Evolutionary conservation across 2,797 vertebrate species (phyloP), one percentile per base, ranked within the genome.

Genomic region (Sylvilagus floridanus): DNA sequence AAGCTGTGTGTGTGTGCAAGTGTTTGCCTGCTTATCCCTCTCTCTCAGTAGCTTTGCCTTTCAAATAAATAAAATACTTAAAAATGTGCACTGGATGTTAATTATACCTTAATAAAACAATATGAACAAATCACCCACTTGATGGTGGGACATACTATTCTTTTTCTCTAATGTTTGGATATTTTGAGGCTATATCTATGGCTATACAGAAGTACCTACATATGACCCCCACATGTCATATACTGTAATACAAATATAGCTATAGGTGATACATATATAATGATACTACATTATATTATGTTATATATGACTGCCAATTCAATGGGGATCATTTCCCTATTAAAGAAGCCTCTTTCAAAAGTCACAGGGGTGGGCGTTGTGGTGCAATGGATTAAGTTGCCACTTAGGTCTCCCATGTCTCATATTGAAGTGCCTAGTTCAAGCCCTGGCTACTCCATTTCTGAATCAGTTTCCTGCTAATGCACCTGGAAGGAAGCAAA

Each of bases 131-230:
- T 82, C 16, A 75, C 8, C 22, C 7, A 72, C 11, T 66, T 85
- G n/a, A 87, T 54, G 65, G 24, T 47, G 22, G 35, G n/a, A 37
- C 82, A 60, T 87, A 75, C 30, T 54, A 52, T 91, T 83, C 50
- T 22, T 63, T 75, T 24, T 28, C 19, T 57, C 26, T 88, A 75
- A n/a, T 52, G 35, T 72, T 73, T 78, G n/a, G 17, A 50, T 62
- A 84, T 88, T 92, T 84, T 65, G 81, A 95, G 28, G n/a, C 37
- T 52, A 75, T 42, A 78, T 54, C 78, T 88, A 87, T 26, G 3
- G 8, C 8, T 5, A 69, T 93, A 47, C 5, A 86, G 57, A 65
- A 68, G 54, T 42, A 81, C 47, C 71, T 14, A 57, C 30, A 65
- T 75, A 52, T 71, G 52, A 35, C 16, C 7, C 30, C 60, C 17